These are phyloP conservation scores for Suncus etruscus DNA, from an alignment of 2,113 vertebrate species.

Conservation along the genomic window DNA sequence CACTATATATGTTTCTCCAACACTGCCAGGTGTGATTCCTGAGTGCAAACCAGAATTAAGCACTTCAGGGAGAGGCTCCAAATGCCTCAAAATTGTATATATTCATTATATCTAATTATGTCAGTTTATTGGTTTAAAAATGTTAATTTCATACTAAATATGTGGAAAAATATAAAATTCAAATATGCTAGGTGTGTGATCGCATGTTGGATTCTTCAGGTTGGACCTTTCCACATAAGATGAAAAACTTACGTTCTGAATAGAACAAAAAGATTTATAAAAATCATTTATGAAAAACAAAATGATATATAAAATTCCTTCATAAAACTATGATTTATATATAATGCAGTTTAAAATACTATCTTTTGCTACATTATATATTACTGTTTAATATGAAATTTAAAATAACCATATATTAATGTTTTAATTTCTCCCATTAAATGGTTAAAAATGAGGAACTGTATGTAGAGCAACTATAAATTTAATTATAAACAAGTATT, in stretches of 20 bases:
- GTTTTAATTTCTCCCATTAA: slow-evolving; percentile 24
- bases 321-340: too few species aligned
- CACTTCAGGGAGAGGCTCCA: too few species aligned
- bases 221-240: too few species aligned
- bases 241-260: too few species aligned
- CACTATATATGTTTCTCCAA: too few species aligned
- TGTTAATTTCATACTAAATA: not conserved
- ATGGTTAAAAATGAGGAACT: not conserved
- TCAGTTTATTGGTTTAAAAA: slow-evolving; percentile 16
- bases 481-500: slow-evolving; percentile 40
- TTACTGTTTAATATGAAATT: too few species aligned
- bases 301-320: too few species aligned
- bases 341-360: not conserved
- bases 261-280: too few species aligned
- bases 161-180: not conserved
- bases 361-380: not conserved
- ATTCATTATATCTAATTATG: not conserved
- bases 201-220: not conserved
- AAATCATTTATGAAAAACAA: too few species aligned
- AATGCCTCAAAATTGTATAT: too few species aligned
- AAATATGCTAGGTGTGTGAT: slow-evolving; percentile 15
- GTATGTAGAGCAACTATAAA: not conserved
- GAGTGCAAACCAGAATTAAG: too few species aligned
- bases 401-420: slow-evolving; percentile 10
- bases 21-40: too few species aligned